Base-by-base conservation (phyloP, 2,797 vertebrate species). In the Yasuhikotakia modesta region DNA sequence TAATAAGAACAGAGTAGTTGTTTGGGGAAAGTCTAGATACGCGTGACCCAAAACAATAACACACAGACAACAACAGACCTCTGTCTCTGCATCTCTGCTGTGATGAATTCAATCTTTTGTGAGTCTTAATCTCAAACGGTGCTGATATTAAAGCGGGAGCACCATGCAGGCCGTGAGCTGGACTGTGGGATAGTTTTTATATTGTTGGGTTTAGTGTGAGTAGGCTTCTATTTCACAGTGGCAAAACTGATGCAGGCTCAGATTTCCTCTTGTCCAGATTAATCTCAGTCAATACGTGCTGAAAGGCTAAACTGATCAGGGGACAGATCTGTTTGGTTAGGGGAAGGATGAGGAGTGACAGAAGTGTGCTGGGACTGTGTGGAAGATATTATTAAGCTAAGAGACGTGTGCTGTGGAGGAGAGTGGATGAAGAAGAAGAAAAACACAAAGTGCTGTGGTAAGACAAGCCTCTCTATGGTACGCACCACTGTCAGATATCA, bases 401-500 rank as follows among this genome's bases (percentile, higher is more conserved):
- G 19, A 64, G 71, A 73, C 2, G 3, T 55, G 1, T 4, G 61
- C 16, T 65, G 48, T 53, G 5, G 16, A 65, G 14, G 32, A 55
- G 16, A 65, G 48, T 14, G 22, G 32, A 75, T 27, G 21, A 21
- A 13, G 22, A 46, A 13, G 12, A 57, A 3, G 50, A 74, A 24
- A 14, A 66, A 67, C 63, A 45, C 50, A 32, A 67, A 57, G 35
- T 30, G 12, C n/a, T 43, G 27, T 11, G 21, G 50, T 32, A 57
- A 76, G 52, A 67, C 63, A 76, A 67, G 43, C 53, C 32, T 27
- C 73, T 39, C 50, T 45, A 57, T n/a, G 50, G 48, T 12, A 76
- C n/a, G 35, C 21, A 16, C 35, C 43, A 45, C 5, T 10, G 3
- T 14, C 35, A 16, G 60, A 5, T 43, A 74, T 65, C 10, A 76